Evolutionary conservation across 64 coral and sea anemone genomes (phyloP).

Genomic region (Porites australiensis): DNA sequence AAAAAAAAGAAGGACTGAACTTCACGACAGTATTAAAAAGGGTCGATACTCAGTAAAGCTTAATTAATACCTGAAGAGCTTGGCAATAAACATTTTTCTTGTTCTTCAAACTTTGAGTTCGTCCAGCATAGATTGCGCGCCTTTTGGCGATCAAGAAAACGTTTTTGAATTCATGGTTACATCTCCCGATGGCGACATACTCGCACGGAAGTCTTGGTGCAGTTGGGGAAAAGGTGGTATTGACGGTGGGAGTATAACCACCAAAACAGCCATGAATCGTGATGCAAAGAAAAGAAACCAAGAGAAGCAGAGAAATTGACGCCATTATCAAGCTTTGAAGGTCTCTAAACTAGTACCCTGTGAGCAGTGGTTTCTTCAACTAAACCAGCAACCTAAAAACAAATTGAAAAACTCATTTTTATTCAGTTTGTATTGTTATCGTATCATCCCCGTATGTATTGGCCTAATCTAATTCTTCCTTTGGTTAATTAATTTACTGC

Average conservation of each 20-base stretch:
- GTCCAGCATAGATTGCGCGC: neutral
- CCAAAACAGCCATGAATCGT: neutral
- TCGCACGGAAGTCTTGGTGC: conserved; percentile 19
- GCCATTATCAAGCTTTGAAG: neutral
- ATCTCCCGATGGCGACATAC: conserved; percentile 61
- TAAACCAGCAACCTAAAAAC: too few relatives aligned
- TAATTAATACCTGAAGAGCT: conserved; percentile 66
- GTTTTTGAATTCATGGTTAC: conserved; percentile 73
- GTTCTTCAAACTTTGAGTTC: neutral
- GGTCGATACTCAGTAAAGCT: neutral
- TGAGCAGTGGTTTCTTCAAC: too few relatives aligned
- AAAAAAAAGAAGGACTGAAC: neutral
- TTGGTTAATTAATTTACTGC: too few relatives aligned
- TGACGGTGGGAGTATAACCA: neutral
- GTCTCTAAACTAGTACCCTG: neutral
- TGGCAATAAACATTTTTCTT: conserved; percentile 52
- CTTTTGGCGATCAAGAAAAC: neutral
- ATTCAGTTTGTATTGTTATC: too few relatives aligned
- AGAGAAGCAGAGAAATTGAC: neutral
- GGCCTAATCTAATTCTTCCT: too few relatives aligned
- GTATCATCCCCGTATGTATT: too few relatives aligned
- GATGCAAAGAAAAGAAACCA: neutral
- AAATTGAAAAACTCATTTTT: too few relatives aligned
- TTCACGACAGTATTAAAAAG: neutral
- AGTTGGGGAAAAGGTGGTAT: neutral